Evolutionary conservation across 2,888 invertebrate species (phyloP).

Genomic region (Parelbella ahira): DNA sequence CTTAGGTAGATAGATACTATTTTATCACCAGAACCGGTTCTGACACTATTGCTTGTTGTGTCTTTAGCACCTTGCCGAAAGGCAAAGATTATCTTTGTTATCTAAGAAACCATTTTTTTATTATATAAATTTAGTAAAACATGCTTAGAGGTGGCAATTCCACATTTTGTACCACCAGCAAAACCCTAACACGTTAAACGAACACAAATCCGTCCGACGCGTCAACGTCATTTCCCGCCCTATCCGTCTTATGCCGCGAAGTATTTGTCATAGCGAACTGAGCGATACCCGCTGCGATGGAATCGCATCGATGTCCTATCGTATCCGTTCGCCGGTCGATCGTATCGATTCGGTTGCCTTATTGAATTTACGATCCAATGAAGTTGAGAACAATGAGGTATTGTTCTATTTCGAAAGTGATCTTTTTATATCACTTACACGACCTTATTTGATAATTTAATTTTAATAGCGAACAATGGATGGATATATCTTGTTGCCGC

Average conservation of each 20-base stretch:
- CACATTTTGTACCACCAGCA: no score
- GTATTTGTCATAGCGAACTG: conserved; percentile 54
- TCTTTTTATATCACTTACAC: conserved; percentile 43
- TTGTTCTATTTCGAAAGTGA: conserved; percentile 53
- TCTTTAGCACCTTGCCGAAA: no score
- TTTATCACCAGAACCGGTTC: no score
- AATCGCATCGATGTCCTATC: conserved; percentile 32
- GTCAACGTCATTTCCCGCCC: conserved; percentile 26
- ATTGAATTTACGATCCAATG: conserved; percentile 56
- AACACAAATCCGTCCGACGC: conserved; percentile 15
- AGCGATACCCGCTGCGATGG: conserved; percentile 35
- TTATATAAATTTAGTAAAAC: no score
- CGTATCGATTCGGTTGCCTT: no score
- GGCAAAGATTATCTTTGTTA: no score
- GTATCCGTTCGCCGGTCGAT: conserved; percentile 22
- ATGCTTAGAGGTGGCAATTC: no score
- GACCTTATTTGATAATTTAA: conserved; percentile 45
- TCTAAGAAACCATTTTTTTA: no score
- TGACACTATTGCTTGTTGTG: no score
- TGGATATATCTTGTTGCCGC: conserved; percentile 36
- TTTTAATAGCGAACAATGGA: conserved; percentile 46
- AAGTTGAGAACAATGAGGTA: conserved; percentile 62
- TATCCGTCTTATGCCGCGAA: conserved; percentile 45
- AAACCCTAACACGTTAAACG: no score
- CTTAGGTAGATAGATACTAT: no score